Percentiles rank a stretch among this genome's conserved stretches.
phyloP scores from a whole-genome alignment of 2,888 invertebrate species.

The Eupithecia dodoneata region DNA sequence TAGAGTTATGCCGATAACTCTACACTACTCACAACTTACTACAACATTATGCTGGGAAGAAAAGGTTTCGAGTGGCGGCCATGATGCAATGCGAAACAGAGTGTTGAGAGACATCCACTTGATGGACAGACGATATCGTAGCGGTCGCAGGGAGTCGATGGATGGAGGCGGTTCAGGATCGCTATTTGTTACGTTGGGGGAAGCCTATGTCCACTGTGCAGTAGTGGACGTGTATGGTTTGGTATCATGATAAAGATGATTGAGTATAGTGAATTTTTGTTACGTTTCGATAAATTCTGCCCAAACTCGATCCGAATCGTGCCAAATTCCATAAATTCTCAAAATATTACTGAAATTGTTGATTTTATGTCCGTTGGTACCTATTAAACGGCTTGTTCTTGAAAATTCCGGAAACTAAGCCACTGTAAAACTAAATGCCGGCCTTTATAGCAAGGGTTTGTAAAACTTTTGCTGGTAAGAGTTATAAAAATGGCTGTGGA shows the following conservation, averaged over 20 bases:
- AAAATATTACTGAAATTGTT: not conserved
- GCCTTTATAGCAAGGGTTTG: slow-evolving; percentile 13
- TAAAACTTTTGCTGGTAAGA: not conserved
- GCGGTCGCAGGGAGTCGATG: no score
- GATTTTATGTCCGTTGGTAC: not conserved
- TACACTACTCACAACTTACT: no score
- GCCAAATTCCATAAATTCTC: not conserved
- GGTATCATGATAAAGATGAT: not conserved
- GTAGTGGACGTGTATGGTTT: no score
- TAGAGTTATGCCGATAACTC: no score
- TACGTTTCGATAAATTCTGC: not conserved
- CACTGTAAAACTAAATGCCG: slow-evolving; percentile 28
- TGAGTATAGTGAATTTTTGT: not conserved
- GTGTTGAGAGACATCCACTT: no score
- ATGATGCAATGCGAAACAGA: no score
- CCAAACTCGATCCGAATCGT: not conserved
- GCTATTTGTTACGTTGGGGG: no score
- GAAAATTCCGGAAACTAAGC: slow-evolving; percentile 14
- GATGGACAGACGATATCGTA: no score
- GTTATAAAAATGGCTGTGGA: not conserved
- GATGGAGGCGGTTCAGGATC: no score
- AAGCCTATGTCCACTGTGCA: no score
- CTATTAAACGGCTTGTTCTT: not conserved
- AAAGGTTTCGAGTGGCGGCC: no score
- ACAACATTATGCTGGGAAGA: no score